A percentile compares a stretch with the other conserved stretches of the same genome.
phyloP scores from a whole-genome alignment of 2,888 invertebrate species.

The Heliconius sara region DNA sequence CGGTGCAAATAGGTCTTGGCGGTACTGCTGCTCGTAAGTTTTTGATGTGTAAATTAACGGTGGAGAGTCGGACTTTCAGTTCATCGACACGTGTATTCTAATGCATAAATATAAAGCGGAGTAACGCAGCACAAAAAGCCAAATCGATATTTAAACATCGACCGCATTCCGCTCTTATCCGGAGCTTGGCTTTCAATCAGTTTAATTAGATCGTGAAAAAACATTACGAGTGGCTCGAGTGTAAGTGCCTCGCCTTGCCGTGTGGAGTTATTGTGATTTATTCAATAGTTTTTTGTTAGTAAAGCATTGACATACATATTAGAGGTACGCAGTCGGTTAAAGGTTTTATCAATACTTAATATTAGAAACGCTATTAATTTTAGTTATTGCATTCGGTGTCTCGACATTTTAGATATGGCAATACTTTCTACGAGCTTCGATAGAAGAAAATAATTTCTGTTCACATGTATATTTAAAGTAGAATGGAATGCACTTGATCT shows the following conservation, averaged over 20 bases:
- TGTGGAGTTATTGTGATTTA: conserved; percentile 49
- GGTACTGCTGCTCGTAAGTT: conserved; percentile 62
- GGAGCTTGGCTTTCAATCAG: conserved; percentile 66
- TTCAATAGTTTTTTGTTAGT: conserved; percentile 41
- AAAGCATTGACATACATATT: conserved; percentile 23
- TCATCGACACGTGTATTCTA: conserved; percentile 53
- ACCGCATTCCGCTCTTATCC: conserved; percentile 70
- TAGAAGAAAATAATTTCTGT: conserved; percentile 21
- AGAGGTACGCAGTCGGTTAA: neutral
- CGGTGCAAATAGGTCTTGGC: conserved; percentile 57
- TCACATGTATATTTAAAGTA: conserved; percentile 28
- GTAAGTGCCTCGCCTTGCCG: conserved; percentile 42
- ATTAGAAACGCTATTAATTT: conserved; percentile 17
- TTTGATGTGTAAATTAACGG: conserved; percentile 55
- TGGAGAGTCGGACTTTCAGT: conserved; percentile 48
- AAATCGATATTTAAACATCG: conserved; percentile 71
- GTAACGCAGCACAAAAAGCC: conserved; percentile 61
- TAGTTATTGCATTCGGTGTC: conserved; percentile 11
- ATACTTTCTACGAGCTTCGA: conserved; percentile 4
- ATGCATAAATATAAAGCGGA: conserved; percentile 44
- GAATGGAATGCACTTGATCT: conserved; percentile 47
- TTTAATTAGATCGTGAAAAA: conserved; percentile 73
- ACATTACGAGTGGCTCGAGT: conserved; percentile 48
- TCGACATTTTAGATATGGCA: neutral
- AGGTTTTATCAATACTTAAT: neutral